Conservation (phyloP, 2,113 vertebrate genomes). For the Microtus oregoni region DNA sequence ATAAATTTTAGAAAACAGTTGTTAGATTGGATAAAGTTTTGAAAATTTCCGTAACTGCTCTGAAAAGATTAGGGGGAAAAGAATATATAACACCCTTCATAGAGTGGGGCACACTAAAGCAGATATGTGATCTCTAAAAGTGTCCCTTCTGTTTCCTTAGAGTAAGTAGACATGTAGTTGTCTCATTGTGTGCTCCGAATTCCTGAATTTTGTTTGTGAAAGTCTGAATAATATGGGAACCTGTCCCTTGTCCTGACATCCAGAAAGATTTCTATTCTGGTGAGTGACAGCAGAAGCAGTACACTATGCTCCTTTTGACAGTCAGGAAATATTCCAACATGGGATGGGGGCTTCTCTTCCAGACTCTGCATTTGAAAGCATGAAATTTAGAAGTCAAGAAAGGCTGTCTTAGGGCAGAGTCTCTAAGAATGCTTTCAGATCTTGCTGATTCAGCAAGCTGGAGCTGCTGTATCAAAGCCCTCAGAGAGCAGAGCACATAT, state of each 20-base stretch:
- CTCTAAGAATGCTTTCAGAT: slow-evolving; percentile 34
- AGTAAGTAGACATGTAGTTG: neutral
- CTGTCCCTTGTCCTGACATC: slow-evolving; percentile 52
- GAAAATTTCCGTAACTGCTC: neutral
- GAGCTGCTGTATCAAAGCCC: neutral
- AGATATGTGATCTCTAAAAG: neutral
- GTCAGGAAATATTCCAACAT: slow-evolving; percentile 10
- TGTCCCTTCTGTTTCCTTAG: neutral
- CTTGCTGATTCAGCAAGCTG: slow-evolving; percentile 54
- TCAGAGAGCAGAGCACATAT: neutral
- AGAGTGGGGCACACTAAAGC: neutral
- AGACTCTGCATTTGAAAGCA: slow-evolving; percentile 32
- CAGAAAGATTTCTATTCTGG: slow-evolving; percentile 51
- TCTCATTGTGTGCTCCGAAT: neutral
- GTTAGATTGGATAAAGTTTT: neutral
- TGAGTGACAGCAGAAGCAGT: slow-evolving; percentile 3
- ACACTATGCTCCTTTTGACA: slow-evolving; percentile 26
- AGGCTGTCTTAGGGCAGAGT: slow-evolving; percentile 6
- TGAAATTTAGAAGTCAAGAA: slow-evolving; percentile 49
- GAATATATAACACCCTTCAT: neutral
- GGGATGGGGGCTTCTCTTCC: neutral
- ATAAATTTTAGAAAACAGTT: neutral
- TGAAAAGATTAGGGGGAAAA: neutral
- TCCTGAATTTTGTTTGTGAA: neutral
- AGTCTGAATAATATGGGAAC: neutral